These are phyloP conservation scores for Pogonus chalceus DNA, from an alignment of 1,140 invertebrate genomes.

Conservation along the genomic window DNA sequence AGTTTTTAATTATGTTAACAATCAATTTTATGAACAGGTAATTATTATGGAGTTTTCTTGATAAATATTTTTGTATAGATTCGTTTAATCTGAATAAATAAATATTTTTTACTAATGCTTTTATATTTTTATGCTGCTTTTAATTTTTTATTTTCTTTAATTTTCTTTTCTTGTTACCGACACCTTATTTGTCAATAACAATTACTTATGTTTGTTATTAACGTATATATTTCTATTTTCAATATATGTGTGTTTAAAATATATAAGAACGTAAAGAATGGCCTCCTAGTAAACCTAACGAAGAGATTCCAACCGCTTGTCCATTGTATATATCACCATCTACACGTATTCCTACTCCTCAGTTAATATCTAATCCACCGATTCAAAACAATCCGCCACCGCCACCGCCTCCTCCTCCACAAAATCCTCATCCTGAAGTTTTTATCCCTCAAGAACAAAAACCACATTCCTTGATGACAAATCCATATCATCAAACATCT, in stretches of 20 bases:
- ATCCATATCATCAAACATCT: too few species aligned
- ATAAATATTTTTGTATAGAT: conserved; percentile 12
- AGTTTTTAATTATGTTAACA: conserved; percentile 13
- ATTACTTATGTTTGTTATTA: not conserved
- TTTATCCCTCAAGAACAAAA: too few species aligned
- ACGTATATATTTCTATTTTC: not conserved
- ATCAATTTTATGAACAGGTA: conserved; percentile 1
- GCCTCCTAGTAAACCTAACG: conserved; percentile 13
- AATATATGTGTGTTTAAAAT: not conserved
- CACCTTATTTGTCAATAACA: not conserved
- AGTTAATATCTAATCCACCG: not conserved
- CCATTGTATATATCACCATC: conserved; percentile 12
- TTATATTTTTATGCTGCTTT: not conserved
- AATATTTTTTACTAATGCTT: not conserved
- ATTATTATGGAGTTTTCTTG: conserved; percentile 18
- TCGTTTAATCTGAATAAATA: not conserved
- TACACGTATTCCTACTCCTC: conserved; percentile 7
- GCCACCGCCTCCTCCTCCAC: too few species aligned
- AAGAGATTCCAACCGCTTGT: conserved; percentile 17
- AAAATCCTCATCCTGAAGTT: too few species aligned
- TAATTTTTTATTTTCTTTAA: not conserved
- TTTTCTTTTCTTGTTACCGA: not conserved
- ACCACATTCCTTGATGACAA: too few species aligned
- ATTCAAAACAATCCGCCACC: not conserved
- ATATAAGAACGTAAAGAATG: conserved; percentile 2